Evolutionary conservation across 2,797 vertebrate genomes (phyloP).

Genomic region (Lophius americanus): DNA sequence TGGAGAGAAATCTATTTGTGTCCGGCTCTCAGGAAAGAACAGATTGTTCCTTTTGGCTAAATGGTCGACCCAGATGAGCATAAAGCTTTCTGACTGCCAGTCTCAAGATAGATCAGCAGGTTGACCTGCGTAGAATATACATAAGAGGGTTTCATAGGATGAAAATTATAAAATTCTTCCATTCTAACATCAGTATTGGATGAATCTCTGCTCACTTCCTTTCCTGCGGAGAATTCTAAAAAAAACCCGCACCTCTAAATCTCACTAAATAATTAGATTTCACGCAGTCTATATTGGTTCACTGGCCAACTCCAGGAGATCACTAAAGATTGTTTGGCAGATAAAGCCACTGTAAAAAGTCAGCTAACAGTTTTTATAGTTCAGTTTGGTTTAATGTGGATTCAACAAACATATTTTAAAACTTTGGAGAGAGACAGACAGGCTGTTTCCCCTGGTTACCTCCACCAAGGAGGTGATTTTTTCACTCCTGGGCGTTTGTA

Average conservation of each 20-base stretch:
- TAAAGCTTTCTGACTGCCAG: slow-evolving; percentile 39
- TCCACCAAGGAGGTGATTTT: too few species aligned
- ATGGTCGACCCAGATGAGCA: slow-evolving; percentile 58
- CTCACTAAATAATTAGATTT: not conserved
- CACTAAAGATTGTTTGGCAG: not conserved
- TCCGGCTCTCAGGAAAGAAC: slow-evolving; percentile 64
- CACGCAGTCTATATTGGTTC: slow-evolving; percentile 1
- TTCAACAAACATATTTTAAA: not conserved
- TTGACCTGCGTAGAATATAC: slow-evolving; percentile 16
- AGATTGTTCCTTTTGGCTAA: slow-evolving; percentile 65
- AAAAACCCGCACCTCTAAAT: not conserved
- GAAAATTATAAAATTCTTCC: not conserved
- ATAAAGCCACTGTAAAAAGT: not conserved
- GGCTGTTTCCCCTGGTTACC: not conserved
- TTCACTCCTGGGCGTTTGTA: too few species aligned
- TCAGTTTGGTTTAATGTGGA: not conserved
- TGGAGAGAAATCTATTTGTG: slow-evolving; percentile 76
- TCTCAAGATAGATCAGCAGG: slow-evolving; percentile 44
- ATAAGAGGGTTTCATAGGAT: slow-evolving; percentile 4
- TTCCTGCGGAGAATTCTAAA: not conserved
- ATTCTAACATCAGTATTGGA: slow-evolving; percentile 4
- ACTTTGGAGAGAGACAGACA: not conserved
- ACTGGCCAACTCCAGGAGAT: not conserved
- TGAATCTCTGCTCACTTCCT: not conserved
- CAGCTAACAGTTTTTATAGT: not conserved